Evolutionary conservation across 2,888 invertebrate species (phyloP).

Genomic region (Pardosa pseudoannulata): DNA sequence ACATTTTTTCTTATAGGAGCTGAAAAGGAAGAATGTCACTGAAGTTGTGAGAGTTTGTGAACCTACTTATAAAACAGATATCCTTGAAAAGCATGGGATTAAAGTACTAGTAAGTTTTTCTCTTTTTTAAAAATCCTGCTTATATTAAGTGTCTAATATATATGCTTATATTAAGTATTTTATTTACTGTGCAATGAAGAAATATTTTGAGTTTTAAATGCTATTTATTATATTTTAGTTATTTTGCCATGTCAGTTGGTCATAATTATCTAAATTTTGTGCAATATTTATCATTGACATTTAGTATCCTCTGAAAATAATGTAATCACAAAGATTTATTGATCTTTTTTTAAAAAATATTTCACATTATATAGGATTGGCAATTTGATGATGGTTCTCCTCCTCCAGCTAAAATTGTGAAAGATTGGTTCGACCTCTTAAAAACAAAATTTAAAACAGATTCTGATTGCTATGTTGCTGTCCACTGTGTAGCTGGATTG

Average conservation of each 20-base stretch:
- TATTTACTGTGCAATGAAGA: too few relatives aligned
- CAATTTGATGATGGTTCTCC: constrained; percentile 94
- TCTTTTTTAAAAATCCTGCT: too few relatives aligned
- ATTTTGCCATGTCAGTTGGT: too few relatives aligned
- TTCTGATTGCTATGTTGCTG: constrained; percentile 87
- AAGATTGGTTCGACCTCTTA: constrained; percentile 96
- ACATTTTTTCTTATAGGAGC: constrained; percentile 88
- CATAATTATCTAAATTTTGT: too few relatives aligned
- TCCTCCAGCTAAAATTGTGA: constrained; percentile 85
- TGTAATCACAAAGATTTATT: too few relatives aligned
- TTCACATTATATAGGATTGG: constrained; percentile 90
- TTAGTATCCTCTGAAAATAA: too few relatives aligned
- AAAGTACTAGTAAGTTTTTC: constrained; percentile 77
- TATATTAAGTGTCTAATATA: too few relatives aligned
- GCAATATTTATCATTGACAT: too few relatives aligned
- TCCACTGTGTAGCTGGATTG: constrained; percentile 98
- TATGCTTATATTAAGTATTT: too few relatives aligned
- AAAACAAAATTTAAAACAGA: constrained; percentile 83
- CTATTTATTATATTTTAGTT: too few relatives aligned
- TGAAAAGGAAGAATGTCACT: constrained; percentile 96
- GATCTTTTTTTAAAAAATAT: too few relatives aligned
- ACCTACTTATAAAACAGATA: constrained; percentile 95
- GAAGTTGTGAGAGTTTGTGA: constrained; percentile 99
- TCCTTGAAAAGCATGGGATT: constrained; percentile 91
- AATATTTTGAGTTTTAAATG: too few relatives aligned